Evolutionary conservation across 2,797 vertebrate species (phyloP).

Genomic region (Selene dorsalis): DNA sequence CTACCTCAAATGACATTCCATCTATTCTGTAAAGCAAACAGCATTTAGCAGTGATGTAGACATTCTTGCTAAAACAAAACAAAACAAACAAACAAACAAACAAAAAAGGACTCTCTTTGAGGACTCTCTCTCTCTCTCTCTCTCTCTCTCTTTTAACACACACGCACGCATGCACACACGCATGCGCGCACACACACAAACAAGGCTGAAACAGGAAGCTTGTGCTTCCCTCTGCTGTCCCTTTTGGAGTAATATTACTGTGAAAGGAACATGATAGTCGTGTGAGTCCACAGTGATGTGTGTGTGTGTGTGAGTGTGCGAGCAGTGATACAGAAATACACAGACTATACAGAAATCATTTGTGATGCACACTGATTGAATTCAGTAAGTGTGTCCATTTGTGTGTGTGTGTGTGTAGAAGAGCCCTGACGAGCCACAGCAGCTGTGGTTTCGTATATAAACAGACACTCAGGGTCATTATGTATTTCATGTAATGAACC

Average conservation of each 20-base stretch:
- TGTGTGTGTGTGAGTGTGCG: conserved; percentile 4
- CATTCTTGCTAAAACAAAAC: too few species aligned
- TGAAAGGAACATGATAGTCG: neutral
- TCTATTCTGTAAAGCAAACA: too few species aligned
- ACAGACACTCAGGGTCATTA: neutral
- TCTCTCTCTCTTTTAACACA: neutral
- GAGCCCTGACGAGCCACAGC: neutral
- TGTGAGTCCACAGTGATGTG: neutral
- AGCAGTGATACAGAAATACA: too few species aligned
- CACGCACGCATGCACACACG: neutral
- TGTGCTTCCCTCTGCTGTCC: conserved; percentile 32
- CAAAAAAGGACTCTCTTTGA: too few species aligned
- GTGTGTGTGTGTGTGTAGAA: neutral
- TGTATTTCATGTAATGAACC: too few species aligned
- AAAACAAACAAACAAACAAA: too few species aligned
- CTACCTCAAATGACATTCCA: too few species aligned
- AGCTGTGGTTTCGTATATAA: conserved; percentile 4
- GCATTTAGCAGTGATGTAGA: too few species aligned
- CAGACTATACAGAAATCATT: neutral
- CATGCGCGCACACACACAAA: neutral
- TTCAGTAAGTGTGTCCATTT: neutral
- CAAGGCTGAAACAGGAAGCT: conserved; percentile 17
- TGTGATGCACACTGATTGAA: neutral
- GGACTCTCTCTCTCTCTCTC: too few species aligned
- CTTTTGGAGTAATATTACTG: conserved; percentile 12